Evolutionary conservation across 2,113 vertebrate species (phyloP).

Genomic region (Neopipo cinnamomea): DNA sequence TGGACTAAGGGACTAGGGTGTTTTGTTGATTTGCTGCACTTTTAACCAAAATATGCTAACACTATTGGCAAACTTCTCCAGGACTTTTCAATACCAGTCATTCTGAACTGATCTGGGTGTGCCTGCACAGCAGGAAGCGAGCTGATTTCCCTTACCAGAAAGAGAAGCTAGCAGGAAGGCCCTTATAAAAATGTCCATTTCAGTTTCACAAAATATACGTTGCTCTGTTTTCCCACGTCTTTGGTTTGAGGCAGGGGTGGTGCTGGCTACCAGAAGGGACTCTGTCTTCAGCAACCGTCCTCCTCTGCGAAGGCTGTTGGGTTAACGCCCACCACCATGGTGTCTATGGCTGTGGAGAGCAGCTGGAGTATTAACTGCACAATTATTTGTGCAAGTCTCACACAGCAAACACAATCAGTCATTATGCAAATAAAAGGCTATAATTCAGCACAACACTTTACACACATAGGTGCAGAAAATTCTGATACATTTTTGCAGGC

Average conservation of each 20-base stretch:
- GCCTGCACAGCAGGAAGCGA: background rate
- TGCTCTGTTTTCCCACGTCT: background rate
- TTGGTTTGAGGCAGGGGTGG: background rate
- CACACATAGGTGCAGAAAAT: background rate
- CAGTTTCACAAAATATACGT: accelerated
- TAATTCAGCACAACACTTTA: background rate
- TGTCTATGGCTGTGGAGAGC: background rate
- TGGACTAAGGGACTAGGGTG: background rate
- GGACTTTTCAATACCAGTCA: background rate
- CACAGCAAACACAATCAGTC: background rate
- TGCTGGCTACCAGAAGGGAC: background rate
- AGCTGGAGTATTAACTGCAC: background rate
- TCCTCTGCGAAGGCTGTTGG: background rate
- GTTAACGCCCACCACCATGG: background rate
- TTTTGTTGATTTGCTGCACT: background rate
- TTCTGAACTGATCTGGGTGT: background rate
- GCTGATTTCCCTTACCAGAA: background rate
- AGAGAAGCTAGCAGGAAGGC: background rate
- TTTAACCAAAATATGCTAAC: background rate
- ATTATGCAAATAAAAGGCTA: background rate
- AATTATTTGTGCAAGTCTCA: background rate
- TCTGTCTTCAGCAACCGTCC: background rate
- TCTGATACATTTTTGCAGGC: background rate
- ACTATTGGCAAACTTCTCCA: accelerated
- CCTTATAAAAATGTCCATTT: background rate